Evolutionary conservation across 1,140 invertebrate species (phyloP).

Genomic region (Microvelia longipes): DNA sequence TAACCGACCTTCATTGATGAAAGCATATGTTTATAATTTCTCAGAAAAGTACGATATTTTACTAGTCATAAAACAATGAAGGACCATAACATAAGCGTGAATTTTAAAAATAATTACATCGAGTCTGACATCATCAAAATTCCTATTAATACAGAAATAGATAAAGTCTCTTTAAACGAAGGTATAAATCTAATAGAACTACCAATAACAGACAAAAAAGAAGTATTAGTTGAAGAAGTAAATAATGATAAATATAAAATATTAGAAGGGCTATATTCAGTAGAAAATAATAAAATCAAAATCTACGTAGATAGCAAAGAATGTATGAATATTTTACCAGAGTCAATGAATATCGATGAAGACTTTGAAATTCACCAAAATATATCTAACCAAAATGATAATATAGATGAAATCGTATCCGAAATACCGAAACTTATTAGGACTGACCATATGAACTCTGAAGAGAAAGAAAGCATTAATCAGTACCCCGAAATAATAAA

Average conservation of each 20-base stretch:
- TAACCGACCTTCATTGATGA: not conserved
- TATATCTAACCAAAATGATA: not conserved
- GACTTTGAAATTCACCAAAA: not conserved
- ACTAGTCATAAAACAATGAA: conserved; percentile 2
- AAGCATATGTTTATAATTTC: not conserved
- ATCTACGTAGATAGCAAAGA: not conserved
- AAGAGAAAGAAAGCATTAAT: not conserved
- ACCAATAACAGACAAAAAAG: not conserved
- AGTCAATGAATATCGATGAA: not conserved
- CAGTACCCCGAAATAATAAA: not conserved
- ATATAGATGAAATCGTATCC: not conserved
- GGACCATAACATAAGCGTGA: not conserved
- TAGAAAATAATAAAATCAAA: not conserved
- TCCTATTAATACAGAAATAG: not conserved
- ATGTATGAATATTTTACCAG: not conserved
- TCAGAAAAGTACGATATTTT: not conserved
- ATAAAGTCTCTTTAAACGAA: not conserved
- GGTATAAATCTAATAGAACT: not conserved
- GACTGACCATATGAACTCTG: not conserved
- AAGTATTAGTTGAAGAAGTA: not conserved
- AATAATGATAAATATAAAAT: not conserved
- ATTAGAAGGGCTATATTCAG: not conserved
- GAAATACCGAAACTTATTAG: not conserved
- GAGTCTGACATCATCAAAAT: not conserved
- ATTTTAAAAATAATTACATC: not conserved